phyloP scores from a whole-genome alignment of 2,113 vertebrate species.

The Paedocypris sp. region DNA sequence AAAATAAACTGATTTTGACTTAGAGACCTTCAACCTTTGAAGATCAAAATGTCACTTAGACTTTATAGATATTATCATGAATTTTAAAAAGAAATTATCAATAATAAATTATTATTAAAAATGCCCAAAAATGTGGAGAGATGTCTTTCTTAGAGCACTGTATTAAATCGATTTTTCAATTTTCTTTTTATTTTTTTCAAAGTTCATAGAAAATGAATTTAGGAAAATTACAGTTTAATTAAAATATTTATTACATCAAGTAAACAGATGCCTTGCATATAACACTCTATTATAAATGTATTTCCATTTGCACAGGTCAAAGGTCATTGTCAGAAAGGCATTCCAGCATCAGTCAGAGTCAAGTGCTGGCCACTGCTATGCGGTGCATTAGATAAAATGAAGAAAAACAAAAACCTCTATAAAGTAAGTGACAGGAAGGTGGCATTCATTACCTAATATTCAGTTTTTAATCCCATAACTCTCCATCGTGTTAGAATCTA shows the following conservation, averaged over 20 bases:
- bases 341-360: conserved; percentile 71
- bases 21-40: neutral
- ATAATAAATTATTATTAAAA: too few relatives aligned
- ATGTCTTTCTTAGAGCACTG: too few relatives aligned
- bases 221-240: too few relatives aligned
- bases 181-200: too few relatives aligned
- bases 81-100: too few relatives aligned
- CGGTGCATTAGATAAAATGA: conserved; percentile 58
- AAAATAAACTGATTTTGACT: neutral
- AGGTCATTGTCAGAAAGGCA: conserved; percentile 74
- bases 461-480: neutral
- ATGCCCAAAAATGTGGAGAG: too few relatives aligned
- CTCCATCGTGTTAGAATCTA: conserved; percentile 44
- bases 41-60: neutral
- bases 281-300: too few relatives aligned
- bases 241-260: too few relatives aligned
- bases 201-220: too few relatives aligned
- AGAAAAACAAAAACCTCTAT: conserved; percentile 50
- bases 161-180: too few relatives aligned
- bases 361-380: conserved; percentile 77
- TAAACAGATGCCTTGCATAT: too few relatives aligned
- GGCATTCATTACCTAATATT: neutral
- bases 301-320: conserved; percentile 57
- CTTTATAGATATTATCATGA: neutral
- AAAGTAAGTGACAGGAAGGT: conserved; percentile 55